Evolutionary conservation across 2,113 vertebrate species (phyloP), one percentile per base, ranked within the genome.

Genomic region (Megaptera novaeangliae): DNA sequence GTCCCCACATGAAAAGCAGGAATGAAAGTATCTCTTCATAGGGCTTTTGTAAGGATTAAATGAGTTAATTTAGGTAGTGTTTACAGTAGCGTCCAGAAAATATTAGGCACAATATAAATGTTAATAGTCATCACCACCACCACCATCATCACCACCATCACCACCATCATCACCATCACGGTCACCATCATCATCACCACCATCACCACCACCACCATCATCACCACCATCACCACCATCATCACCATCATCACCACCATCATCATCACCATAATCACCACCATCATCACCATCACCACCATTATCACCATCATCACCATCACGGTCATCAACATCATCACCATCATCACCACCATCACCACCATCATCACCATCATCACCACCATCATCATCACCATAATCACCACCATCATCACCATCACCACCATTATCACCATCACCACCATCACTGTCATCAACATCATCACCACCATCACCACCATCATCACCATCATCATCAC

Each of bases 401-500:
- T 0, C 61, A 69, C 0, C 25, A 46, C 0, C 29, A 36, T 0
- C 15, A 18, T 0, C 17, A 64, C 0, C 10, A 31, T 1, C 52
- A 31, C 0, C 4, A 27, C 0, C 41, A 39, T 0, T 49, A 71
- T 0, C 18, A 31, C 0, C 34, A 52, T 0, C 36, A 1, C 0
- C 5, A 18, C 0, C 52, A 49, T 0, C 31, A 27, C 0, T 36
- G 20, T 0, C 64, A 57, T 0, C 27, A 41, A 0, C 25, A n/a
- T 0, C 14, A n/a, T 0, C 57, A 59, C 0, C 25, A 64, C 0
- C 27, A 39, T 0, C 13, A 41, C 0, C n/a, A 59, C 0, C 57
- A 59, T 0, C 59, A 1, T 0, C 13, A 11, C 0, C 55, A 75
- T 0, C 18, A 18, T 0, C 29, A 25, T 0, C 12, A 27, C 0